Base-by-base conservation (phyloP, 2,888 invertebrate genomes). In the Tachina grossa region DNA sequence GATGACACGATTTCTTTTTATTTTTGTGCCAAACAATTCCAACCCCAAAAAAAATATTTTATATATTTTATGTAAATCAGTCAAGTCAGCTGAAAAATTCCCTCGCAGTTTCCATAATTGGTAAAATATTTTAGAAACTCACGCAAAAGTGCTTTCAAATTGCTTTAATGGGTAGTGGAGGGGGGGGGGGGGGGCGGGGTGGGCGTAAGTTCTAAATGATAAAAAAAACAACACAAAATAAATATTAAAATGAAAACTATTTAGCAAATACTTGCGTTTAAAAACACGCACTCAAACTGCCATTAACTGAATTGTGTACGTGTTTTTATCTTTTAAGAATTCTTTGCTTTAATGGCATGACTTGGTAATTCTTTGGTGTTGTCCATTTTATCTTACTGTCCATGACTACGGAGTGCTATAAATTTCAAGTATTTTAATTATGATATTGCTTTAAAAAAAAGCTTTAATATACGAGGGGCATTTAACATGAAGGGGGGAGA, bases 191-290 rank as follows among this genome's bases (percentile, higher is more conserved):
- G 14, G 8, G 14, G 14, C 3, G 14, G 8, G 14, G 14, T 8
- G 4, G 14, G 31, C 31, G 11, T 55, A 14, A 57, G 31, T 55
- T 55, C 11, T 22, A 9, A 31, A 31, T 31, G 31, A 31, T 31
- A 6, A 57, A 8, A 31, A 22, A 39, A 13, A 31, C 19, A 19
- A 9, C n/a, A 49, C 9, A 51, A 51, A 31, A 31, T 57, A 57
- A 31, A 57, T 57, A 13, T 31, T 57, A 51, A 51, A 51, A 51
- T 51, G 19, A n/a, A n/a, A 49, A 51, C 16, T 57, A 31, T 57
- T 31, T 57, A 31, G 11, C 57, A 31, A 57, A 55, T n/a, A 55
- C 16, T 55, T 55, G 10, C 31, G 5, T 39, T 14, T 31, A 31
- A 57, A 8, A 57, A 19, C 57, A 57, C 57, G 57, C 57, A 57